Conservation (phyloP, 2,888 invertebrate genomes). For the Tetropium fuscum region DNA sequence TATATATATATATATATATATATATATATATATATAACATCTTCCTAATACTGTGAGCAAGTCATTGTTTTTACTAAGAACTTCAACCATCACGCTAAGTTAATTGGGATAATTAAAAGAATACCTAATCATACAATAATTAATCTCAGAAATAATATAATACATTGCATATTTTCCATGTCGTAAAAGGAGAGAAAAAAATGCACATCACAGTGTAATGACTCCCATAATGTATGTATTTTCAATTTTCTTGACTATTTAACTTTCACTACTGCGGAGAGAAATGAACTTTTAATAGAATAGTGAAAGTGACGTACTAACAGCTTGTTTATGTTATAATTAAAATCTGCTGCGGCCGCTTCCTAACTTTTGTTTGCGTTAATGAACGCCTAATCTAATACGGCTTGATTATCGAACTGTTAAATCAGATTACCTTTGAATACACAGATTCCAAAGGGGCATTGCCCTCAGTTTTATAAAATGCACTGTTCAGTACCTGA, state of each 20-base stretch:
- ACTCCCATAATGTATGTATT: constrained; percentile 21
- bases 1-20: too few relatives aligned
- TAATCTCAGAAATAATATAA: too few relatives aligned
- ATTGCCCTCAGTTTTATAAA: too few relatives aligned
- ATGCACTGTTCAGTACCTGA: too few relatives aligned
- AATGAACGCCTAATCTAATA: constrained; percentile 4
- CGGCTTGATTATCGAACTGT: constrained; percentile 4
- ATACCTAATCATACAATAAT: too few relatives aligned
- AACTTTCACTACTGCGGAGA: constrained; percentile 31
- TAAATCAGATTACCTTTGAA: constrained; percentile 1
- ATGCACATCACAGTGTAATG: constrained; percentile 6
- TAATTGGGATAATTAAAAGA: too few relatives aligned
- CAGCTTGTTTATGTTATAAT: constrained; percentile 32
- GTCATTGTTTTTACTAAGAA: too few relatives aligned
- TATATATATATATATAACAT: too few relatives aligned
- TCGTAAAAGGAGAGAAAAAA: constrained; percentile 16
- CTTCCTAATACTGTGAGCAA: too few relatives aligned
- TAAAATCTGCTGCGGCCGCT: constrained; percentile 39
- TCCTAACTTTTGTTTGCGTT: constrained; percentile 23
- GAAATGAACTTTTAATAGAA: constrained; percentile 50
- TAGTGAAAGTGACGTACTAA: constrained; percentile 55
- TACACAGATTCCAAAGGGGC: too few relatives aligned
- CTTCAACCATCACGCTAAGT: too few relatives aligned
- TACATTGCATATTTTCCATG: background rate
- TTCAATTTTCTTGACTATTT: constrained; percentile 25